Base-by-base conservation (phyloP, 2,113 vertebrate genomes). In the Anthoscopus minutus region DNA sequence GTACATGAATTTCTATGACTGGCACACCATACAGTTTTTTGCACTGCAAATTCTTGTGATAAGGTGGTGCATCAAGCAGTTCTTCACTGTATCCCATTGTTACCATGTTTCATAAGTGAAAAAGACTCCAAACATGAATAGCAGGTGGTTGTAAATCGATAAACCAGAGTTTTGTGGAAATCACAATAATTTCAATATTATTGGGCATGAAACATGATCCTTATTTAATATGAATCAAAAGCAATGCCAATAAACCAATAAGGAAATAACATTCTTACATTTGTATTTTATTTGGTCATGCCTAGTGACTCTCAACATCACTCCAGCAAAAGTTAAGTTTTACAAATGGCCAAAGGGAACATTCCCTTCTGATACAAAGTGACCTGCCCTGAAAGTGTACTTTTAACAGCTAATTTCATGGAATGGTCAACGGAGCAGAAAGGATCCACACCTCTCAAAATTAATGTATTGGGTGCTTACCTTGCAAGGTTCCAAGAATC, bases 391-490 rank as follows among this genome's bases (percentile, higher is more conserved):
- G 38, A 38, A 83, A 88, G 19, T 76, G 40, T 80, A 73, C 84
- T 93, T 95, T 89, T 65, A 95, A 89, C 54, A 89, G 38, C 67
- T 96, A 91, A 93, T 96, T 96, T 94, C 71, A 83, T 83, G 48
- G 89, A 95, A 96, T 84, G 93, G 67, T 86, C 81, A 89, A 73
- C 62, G 78, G 69, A 92, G 85, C 89, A 96, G 88, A 88, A 94
- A 95, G 44, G 93, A 93, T 86, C 48, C 61, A 88, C 50, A 83
- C n/a, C 33, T 92, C n/a, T 91, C 61, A 82, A 90, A 96, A 94
- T 90, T 94, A 95, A 97, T 92, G 74, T 71, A 92, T 87, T 67
- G 51, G 16, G 38, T 94, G 93, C 96, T 97, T 95, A 90, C 25
- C 30, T 72, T 86, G 92, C 93, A 96, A 86, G 71, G 44, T 94